Conservation (phyloP, 2,797 vertebrate genomes). For the Lophius americanus region DNA sequence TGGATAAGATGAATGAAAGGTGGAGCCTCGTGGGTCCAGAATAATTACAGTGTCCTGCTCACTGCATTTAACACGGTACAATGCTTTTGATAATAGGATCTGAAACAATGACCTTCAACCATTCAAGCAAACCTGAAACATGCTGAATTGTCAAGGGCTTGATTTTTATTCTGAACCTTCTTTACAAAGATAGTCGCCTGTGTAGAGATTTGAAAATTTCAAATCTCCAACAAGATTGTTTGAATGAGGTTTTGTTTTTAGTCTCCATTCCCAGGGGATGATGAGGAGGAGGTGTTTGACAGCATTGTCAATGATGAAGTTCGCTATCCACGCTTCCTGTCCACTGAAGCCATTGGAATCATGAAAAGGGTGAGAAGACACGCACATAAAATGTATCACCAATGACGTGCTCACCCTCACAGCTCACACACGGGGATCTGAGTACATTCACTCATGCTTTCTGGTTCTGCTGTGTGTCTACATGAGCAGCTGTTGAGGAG, state of each 20-base stretch:
- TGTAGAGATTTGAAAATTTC: too few species aligned
- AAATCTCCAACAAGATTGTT: not conserved
- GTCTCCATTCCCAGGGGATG: slow-evolving; percentile 92
- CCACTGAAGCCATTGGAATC: slow-evolving; percentile 88
- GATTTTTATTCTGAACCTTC: too few species aligned
- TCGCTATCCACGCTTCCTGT: slow-evolving; percentile 91
- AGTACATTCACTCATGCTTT: not conserved
- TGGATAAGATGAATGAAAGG: not conserved
- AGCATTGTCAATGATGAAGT: slow-evolving; percentile 95
- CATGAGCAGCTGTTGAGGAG: slow-evolving; percentile 83
- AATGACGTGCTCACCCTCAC: slow-evolving; percentile 1
- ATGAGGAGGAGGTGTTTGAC: slow-evolving; percentile 94
- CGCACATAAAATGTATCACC: not conserved
- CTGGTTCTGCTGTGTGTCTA: slow-evolving; percentile 5
- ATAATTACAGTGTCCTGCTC: too few species aligned
- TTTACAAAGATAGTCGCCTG: too few species aligned
- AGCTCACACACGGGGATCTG: not conserved
- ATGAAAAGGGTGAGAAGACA: slow-evolving; percentile 85
- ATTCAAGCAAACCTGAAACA: too few species aligned
- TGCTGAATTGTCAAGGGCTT: too few species aligned
- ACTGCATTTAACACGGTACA: too few species aligned
- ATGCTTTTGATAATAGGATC: too few species aligned
- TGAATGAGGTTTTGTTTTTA: slow-evolving; percentile 47
- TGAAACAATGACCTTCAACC: too few species aligned
- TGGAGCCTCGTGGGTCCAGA: not conserved